Percentiles rank a stretch among this genome's conserved stretches.
phyloP scores from a whole-genome alignment of 1,140 invertebrate species.

The Bombus pyrosoma region DNA sequence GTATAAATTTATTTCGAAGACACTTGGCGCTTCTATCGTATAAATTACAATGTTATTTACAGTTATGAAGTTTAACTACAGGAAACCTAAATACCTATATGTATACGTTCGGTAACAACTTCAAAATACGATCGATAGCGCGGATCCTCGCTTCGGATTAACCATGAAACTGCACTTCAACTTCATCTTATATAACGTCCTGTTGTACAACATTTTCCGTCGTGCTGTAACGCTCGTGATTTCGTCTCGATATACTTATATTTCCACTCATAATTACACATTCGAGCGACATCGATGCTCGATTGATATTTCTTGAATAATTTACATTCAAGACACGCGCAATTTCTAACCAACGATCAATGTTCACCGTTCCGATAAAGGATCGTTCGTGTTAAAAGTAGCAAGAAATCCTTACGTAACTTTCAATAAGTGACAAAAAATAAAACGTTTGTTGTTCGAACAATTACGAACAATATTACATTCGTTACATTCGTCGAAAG shows the following conservation, averaged over 20 bases:
- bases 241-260: not conserved
- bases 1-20: not conserved
- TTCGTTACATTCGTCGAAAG: too few relatives aligned
- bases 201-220: not conserved
- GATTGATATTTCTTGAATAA: not conserved
- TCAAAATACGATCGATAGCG: not conserved
- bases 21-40: rapidly evolving
- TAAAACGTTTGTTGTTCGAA: too few relatives aligned
- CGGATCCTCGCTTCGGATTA: not conserved
- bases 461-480: too few relatives aligned
- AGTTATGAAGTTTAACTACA: not conserved
- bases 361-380: too few relatives aligned
- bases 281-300: not conserved
- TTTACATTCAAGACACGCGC: not conserved
- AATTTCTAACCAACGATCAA: not conserved
- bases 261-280: not conserved
- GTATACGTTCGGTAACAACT: not conserved
- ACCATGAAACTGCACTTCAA: too few relatives aligned
- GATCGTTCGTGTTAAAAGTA: too few relatives aligned
- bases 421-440: rapidly evolving
- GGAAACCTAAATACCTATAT: not conserved
- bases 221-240: not conserved
- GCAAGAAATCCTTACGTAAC: too few relatives aligned
- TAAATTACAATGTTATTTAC: not conserved
- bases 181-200: too few relatives aligned